Conservation (phyloP, 2,113 vertebrate genomes). For the Oreochromis aureus region DNA sequence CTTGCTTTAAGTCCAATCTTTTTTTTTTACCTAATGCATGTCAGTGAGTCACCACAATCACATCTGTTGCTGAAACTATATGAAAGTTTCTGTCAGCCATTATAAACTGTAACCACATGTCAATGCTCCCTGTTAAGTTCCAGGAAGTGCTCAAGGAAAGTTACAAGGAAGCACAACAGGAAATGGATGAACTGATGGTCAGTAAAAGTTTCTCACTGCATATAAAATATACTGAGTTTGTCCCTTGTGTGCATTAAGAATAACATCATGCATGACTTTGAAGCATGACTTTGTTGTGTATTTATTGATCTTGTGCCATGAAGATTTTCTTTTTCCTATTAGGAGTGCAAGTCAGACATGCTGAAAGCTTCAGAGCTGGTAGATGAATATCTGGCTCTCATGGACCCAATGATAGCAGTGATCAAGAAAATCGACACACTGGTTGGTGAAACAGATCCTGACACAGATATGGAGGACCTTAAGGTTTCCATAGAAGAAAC, state of each 20-base stretch:
- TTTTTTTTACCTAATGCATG: accelerated
- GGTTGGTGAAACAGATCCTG: not conserved
- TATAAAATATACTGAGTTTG: not conserved
- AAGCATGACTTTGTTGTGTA: not conserved
- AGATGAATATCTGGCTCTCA: no score
- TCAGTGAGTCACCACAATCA: not conserved
- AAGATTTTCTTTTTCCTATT: not conserved
- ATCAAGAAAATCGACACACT: accelerated
- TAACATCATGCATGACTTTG: not conserved
- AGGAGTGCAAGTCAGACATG: not conserved
- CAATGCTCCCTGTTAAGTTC: not conserved
- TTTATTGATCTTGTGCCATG: not conserved
- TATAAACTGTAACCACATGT: not conserved
- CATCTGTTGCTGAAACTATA: not conserved
- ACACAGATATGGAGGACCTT: not conserved
- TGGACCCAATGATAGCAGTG: no score
- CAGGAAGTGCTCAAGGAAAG: not conserved
- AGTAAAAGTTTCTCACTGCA: not conserved
- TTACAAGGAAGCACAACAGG: not conserved
- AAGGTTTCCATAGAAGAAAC: not conserved
- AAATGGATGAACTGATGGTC: not conserved
- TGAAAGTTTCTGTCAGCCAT: accelerated
- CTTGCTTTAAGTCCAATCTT: accelerated
- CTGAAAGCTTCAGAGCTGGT: not conserved
- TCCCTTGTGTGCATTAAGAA: not conserved